Evolutionary conservation across 2,113 vertebrate genomes (phyloP), one percentile per base, ranked within the genome.

Genomic region (Arothron firmamentum): DNA sequence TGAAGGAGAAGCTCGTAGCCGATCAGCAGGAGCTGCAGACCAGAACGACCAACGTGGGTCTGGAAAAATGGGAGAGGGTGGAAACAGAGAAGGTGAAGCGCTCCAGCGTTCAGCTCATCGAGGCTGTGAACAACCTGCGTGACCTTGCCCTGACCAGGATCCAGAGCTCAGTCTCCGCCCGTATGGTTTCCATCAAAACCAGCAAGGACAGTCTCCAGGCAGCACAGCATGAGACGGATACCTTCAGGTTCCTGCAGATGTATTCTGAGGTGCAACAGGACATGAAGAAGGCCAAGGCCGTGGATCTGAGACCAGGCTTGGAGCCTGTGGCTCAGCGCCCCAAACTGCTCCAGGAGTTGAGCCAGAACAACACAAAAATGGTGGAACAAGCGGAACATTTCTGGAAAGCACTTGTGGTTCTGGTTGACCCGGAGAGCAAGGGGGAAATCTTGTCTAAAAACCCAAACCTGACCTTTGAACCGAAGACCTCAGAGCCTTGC

Each of bases 161-260:
- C 57, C 73, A 77, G 28, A 84, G 54, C 52, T 86, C 85, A 17
- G 84, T 85, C 41, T 66, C 83, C 53, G 77, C 82, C 11, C 82
- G 84, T 1, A 67, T 80, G 51, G 70, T 50, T 43, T n/a, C 72
- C 13, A 61, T 87, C 47, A 73, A 60, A 49, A 79, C 67, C 55
- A 74, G 71, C 54, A 65, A 51, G 59, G 72, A 25, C 53, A 82
- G 77, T 68, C 45, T 86, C 4, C 56, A 70, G 52, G 81, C 66
- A 13, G 85, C 76, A 3, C 72, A 81, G 57, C 45, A 17, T 0
- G 80, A 86, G 65, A 74, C 70, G 48, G 85, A 86, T 70, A 21
- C 72, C 70, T 87, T 81, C 70, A 72, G 61, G 19, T 86, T 88
- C 68, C 66, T 88, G 34, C 82, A 86, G 80, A 75, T 71, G 69